Evolutionary conservation across 2,797 vertebrate genomes (phyloP), one percentile per base, ranked within the genome.

Genomic region (Psittacula echo): DNA sequence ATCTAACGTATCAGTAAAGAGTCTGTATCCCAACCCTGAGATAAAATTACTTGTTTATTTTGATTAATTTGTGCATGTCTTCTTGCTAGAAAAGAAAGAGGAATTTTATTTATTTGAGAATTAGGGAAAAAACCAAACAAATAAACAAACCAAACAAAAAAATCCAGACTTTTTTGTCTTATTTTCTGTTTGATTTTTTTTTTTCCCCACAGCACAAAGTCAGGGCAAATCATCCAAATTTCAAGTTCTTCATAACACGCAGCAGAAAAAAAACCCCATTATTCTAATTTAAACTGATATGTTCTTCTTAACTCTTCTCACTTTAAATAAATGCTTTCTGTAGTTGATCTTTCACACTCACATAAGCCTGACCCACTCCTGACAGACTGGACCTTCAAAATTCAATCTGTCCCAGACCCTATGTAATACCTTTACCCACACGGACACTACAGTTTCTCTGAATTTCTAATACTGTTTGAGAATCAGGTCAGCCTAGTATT

Each of bases 401-500:
- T 61, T 60, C 54, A 37, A 67, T 32, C 29, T 83, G 20, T 45
- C 41, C 30, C 37, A 65, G 21, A 23, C 23, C 48, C n/a, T 34
- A 34, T 7, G 13, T 39, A 84, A 53, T 42, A 58, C 32, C 51
- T 79, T 67, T 60, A 79, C 32, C 29, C 0, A 0, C 34, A 64
- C 0, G 7, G 81, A 89, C 53, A 79, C 27, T 44, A 41, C 20
- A 60, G 64, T 67, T n/a, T 80, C 56, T 32, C 41, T 85, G 51
- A 37, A 72, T 53, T 20, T 77, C 73, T 86, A 90, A 91, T 32
- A 27, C 26, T 61, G n/a, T 80, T 87, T 83, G 50, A 92, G 53
- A 86, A 84, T 32, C 62, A 90, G 44, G 56, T 91, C 66, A 95
- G 61, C 22, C 47, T 66, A 42, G 27, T 70, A 87, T 89, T 94